Evolutionary conservation across 2,797 vertebrate species (phyloP).

Genomic region (Urocyon cinereoargenteus): DNA sequence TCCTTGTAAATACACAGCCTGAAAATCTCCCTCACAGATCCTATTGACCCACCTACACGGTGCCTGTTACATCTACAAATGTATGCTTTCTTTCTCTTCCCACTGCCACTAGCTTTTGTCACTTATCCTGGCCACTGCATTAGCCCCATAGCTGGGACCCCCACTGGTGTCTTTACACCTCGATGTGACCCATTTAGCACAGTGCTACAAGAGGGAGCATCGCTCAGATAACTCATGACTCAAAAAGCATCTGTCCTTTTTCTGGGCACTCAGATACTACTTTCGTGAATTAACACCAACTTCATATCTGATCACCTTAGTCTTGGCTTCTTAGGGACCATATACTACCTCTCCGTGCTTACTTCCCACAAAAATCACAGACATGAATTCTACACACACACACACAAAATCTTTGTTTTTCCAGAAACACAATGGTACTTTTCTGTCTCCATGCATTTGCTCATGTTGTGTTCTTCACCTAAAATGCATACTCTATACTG

Average conservation of each 20-base stretch:
- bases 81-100: neutral
- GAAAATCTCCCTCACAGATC: neutral
- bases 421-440: neutral
- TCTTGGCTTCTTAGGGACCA: neutral
- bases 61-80: neutral
- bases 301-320: neutral
- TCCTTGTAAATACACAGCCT: neutral
- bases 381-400: neutral
- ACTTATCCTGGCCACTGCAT: neutral
- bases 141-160: neutral
- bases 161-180: no score
- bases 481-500: neutral
- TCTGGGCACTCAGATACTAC: neutral
- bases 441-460: neutral
- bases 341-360: neutral
- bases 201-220: accelerated
- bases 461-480: neutral
- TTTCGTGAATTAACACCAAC: neutral
- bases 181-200: neutral
- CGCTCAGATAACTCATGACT: neutral
- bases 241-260: neutral
- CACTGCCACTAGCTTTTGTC: accelerated
- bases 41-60: accelerated
- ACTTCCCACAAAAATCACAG: neutral
- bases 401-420: neutral